Conservation (phyloP, 2,888 invertebrate genomes). For the Coenonympha arcania region DNA sequence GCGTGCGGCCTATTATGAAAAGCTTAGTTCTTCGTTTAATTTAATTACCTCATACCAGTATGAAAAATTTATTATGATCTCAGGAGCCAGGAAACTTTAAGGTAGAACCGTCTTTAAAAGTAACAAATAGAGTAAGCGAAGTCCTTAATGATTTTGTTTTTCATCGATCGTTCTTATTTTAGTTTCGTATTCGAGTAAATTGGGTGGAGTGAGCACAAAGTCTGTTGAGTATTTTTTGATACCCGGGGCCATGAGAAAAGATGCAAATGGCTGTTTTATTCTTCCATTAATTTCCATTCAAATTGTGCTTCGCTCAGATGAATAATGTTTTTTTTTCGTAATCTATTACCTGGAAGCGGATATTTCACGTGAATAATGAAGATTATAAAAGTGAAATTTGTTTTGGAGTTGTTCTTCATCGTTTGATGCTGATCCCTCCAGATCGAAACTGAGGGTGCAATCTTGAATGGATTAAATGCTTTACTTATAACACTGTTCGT, state of each 20-base stretch:
- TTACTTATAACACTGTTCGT: no score
- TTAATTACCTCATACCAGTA: neutral
- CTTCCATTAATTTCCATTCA: constrained; percentile 20
- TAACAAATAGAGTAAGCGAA: neutral
- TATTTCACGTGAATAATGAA: constrained; percentile 12
- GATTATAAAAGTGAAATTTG: neutral
- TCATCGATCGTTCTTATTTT: neutral
- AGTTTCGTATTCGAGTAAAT: constrained; percentile 5
- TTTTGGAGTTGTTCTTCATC: neutral
- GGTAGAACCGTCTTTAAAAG: no score
- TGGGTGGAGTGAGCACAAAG: constrained; percentile 3
- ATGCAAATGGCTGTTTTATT: constrained; percentile 24
- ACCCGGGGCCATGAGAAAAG: constrained; percentile 14
- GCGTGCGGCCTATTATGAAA: no score
- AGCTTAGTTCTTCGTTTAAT: no score
- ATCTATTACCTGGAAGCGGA: constrained; percentile 13
- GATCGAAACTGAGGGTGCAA: neutral
- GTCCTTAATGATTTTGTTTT: no score
- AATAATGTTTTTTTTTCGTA: constrained; percentile 16
- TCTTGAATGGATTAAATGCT: neutral
- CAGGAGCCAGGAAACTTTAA: no score
- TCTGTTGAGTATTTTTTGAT: constrained; percentile 22
- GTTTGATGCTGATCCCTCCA: neutral
- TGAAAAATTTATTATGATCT: neutral
- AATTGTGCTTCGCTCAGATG: constrained; percentile 12